Percentiles rank a stretch among this genome's conserved stretches.
Conservation (phyloP, 2,113 vertebrate genomes). For the Nematolebias whitei region DNA sequence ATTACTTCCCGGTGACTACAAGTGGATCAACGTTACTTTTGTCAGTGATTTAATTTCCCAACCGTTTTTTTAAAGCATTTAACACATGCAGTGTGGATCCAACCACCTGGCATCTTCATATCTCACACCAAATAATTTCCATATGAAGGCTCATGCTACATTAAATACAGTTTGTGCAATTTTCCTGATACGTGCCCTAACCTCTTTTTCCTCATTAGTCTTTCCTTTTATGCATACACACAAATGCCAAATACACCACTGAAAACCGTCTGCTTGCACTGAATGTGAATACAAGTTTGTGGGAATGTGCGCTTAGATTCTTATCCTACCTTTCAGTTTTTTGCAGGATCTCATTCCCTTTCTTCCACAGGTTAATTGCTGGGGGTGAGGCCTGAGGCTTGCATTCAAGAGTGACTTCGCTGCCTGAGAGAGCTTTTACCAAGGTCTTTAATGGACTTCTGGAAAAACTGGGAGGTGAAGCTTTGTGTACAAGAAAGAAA, state of each 20-base stretch:
- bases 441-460: slow-evolving; percentile 84
- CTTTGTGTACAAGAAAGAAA: slow-evolving; percentile 69
- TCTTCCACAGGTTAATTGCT: slow-evolving; percentile 90
- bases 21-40: not conserved
- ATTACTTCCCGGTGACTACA: not conserved
- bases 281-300: slow-evolving; percentile 48
- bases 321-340: slow-evolving; percentile 87
- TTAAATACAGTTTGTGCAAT: slow-evolving; percentile 33
- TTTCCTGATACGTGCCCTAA: slow-evolving; percentile 24
- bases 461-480: slow-evolving; percentile 92
- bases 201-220: slow-evolving; percentile 55
- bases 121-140: slow-evolving; percentile 29
- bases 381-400: slow-evolving; percentile 90
- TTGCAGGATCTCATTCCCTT: slow-evolving; percentile 84
- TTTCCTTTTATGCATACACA: slow-evolving; percentile 48
- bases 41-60: slow-evolving; percentile 20
- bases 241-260: slow-evolving; percentile 60
- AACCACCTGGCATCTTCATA: slow-evolving; percentile 29
- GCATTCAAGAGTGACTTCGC: slow-evolving; percentile 90
- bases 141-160: slow-evolving; percentile 15
- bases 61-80: slow-evolving; percentile 45
- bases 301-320: slow-evolving; percentile 41
- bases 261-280: slow-evolving; percentile 31
- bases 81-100: slow-evolving; percentile 15
- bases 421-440: slow-evolving; percentile 89